Base-by-base conservation (phyloP, 2,113 vertebrate genomes). In the Passer domesticus region DNA sequence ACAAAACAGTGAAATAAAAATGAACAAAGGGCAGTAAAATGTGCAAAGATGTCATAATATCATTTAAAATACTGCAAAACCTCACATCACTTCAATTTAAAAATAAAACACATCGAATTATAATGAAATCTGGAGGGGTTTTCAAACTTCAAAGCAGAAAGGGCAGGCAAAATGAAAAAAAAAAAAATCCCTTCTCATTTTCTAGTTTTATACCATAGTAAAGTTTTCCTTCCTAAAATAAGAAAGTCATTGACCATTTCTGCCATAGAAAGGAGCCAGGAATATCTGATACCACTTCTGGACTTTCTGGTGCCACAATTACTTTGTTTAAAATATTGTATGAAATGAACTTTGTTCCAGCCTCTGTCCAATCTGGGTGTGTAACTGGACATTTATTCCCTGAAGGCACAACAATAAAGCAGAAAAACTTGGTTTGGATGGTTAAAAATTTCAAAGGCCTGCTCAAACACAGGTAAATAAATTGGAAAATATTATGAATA, bases 111-210 rank as follows among this genome's bases (percentile, higher is more conserved):
- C 20, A 15, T 13, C 17, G 20, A 60, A 33, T 15, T 23, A 3
- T 1, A n/a, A 46, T 1, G 9, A 13, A 63, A 30, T 19, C 21
- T 33, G 43, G 41, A 44, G 21, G 21, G 11, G 0, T 6, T 28
- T 80, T 70, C 49, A 55, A 69, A 53, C 19, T 66, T 58, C 50
- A 43, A 43, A 53, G 55, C 8, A 53, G 41, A 63, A 63, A 15
- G 3, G 6, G 14, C 47, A 58, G 62, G 1, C 14, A 76, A 58
- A 73, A 33, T 24, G 18, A 11, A 22, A 73, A 39, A 25, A 24
- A 68, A 25, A 76, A 22, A n/a, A 60, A 10, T 50, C 13, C 15
- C 21, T 66, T 80, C 72, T 63, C 30, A 22, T 70, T 83, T 63
- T 39, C 19, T 47, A 74, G 2, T 5, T 70, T 92, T 67, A 23